Evolutionary conservation across 2,888 invertebrate genomes (phyloP).

Genomic region (Hermaeophaga mercurialis): DNA sequence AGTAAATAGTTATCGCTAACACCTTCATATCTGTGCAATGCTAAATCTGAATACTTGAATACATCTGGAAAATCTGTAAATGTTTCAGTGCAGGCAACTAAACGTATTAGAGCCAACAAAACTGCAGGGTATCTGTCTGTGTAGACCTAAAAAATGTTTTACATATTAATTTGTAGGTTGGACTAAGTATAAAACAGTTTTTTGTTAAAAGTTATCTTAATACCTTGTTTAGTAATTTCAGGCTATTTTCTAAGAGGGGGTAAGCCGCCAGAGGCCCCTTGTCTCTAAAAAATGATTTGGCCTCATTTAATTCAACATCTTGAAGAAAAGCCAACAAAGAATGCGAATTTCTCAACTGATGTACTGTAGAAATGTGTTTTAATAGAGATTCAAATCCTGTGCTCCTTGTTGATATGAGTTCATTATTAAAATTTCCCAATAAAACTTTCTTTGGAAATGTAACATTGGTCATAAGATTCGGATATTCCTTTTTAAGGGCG

Average conservation of each 20-base stretch:
- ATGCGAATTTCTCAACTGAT: constrained; percentile 63
- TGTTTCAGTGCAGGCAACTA: constrained; percentile 65
- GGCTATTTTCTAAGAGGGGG: constrained; percentile 69
- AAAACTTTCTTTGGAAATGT: constrained; percentile 64
- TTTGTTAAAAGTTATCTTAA: too few relatives aligned
- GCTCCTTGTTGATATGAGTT: constrained; percentile 68
- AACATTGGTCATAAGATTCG: constrained; percentile 61
- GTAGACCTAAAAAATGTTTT: constrained; percentile 59
- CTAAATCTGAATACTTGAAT: constrained; percentile 71
- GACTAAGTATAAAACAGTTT: too few relatives aligned
- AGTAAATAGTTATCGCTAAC: constrained; percentile 73
- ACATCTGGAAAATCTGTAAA: constrained; percentile 63
- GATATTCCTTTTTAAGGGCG: constrained; percentile 65
- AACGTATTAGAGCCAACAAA: constrained; percentile 68
- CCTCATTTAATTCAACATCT: constrained; percentile 66
- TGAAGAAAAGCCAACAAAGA: constrained; percentile 69
- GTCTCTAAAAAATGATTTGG: constrained; percentile 64
- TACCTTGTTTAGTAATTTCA: constrained; percentile 68
- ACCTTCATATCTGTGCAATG: constrained; percentile 72
- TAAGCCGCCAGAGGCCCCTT: constrained; percentile 66
- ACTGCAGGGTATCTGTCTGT: constrained; percentile 73
- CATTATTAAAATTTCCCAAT: constrained; percentile 67
- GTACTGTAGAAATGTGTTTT: constrained; percentile 62
- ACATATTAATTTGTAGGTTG: not conserved
- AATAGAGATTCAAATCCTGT: constrained; percentile 69